Percentiles rank a stretch among this genome's conserved stretches.
phyloP scores from a whole-genome alignment of 1,140 invertebrate genomes.

The Camponotus floridanus region DNA sequence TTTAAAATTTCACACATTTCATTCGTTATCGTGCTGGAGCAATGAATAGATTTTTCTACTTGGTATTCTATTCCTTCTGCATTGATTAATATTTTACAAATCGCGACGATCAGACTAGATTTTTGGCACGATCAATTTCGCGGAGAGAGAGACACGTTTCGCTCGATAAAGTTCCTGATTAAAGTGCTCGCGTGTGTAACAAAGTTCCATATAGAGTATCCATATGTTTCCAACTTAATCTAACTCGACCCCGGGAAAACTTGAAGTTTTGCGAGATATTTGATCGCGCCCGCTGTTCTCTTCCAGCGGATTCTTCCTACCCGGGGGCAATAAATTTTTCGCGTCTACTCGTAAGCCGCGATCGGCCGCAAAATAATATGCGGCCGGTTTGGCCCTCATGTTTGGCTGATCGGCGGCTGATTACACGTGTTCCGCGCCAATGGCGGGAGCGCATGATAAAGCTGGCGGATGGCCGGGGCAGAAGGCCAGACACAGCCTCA shows the following conservation, averaged over 20 bases:
- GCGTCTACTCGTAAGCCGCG: slow-evolving; percentile 70
- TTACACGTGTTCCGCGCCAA: slow-evolving; percentile 83
- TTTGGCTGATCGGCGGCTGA: slow-evolving; percentile 84
- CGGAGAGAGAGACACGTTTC: slow-evolving; percentile 61
- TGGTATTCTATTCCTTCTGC: neutral
- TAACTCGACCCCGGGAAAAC: slow-evolving; percentile 67
- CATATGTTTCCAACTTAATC: slow-evolving; percentile 76
- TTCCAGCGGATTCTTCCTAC: slow-evolving; percentile 62
- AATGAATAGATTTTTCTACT: neutral
- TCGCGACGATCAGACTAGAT: slow-evolving; percentile 47
- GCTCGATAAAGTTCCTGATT: slow-evolving; percentile 75
- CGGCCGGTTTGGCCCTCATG: slow-evolving; percentile 78
- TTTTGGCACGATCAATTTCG: slow-evolving; percentile 65
- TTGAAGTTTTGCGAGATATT: slow-evolving; percentile 71
- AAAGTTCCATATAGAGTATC: slow-evolving; percentile 73
- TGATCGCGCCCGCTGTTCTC: slow-evolving; percentile 73
- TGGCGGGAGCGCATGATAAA: slow-evolving; percentile 83
- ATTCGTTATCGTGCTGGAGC: neutral
- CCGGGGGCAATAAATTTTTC: slow-evolving; percentile 72
- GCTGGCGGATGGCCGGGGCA: slow-evolving; percentile 82
- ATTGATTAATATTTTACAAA: slow-evolving; percentile 62
- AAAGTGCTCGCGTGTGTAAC: slow-evolving; percentile 75
- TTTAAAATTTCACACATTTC: neutral
- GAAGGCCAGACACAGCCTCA: slow-evolving; percentile 84
- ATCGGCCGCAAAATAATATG: slow-evolving; percentile 80